A percentile compares a stretch with the other conserved stretches of the same genome.
phyloP scores from a whole-genome alignment of 1,140 invertebrate species.

The Tribolium madens region DNA sequence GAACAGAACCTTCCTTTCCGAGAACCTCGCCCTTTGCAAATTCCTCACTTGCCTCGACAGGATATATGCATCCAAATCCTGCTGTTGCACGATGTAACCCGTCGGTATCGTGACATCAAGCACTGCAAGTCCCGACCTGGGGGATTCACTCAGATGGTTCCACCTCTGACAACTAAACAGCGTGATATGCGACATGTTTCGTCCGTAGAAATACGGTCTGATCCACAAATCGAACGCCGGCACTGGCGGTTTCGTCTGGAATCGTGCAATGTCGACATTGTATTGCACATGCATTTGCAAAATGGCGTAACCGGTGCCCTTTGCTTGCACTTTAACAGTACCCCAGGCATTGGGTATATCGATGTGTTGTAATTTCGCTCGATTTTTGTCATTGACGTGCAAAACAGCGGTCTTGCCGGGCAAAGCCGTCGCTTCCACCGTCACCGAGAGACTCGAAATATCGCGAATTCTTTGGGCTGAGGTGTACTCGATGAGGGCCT shows the following conservation, averaged over 20 bases:
- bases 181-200: slow-evolving; percentile 93
- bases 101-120: slow-evolving; percentile 93
- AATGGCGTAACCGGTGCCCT: slow-evolving; percentile 91
- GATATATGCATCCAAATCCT: slow-evolving; percentile 88
- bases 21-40: slow-evolving; percentile 86
- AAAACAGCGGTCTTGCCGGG: slow-evolving; percentile 71
- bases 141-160: slow-evolving; percentile 81
- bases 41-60: slow-evolving; percentile 79
- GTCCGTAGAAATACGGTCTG: slow-evolving; percentile 82
- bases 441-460: slow-evolving; percentile 85
- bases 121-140: slow-evolving; percentile 91
- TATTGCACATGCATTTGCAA: slow-evolving; percentile 95
- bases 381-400: slow-evolving; percentile 79
- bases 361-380: slow-evolving; percentile 80
- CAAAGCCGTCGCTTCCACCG: slow-evolving; percentile 87
- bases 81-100: slow-evolving; percentile 93
- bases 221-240: slow-evolving; percentile 80
- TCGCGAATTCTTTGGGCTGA: slow-evolving; percentile 86
- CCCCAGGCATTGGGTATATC: slow-evolving; percentile 93
- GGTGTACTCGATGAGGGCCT: slow-evolving; percentile 92
- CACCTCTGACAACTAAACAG: slow-evolving; percentile 88
- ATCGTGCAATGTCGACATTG: slow-evolving; percentile 89
- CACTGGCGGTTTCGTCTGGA: slow-evolving; percentile 87
- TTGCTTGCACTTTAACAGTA: slow-evolving; percentile 89
- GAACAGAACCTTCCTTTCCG: slow-evolving; percentile 87